Evolutionary conservation across 1,140 invertebrate genomes (phyloP).

Genomic region (Orchesella cincta): DNA sequence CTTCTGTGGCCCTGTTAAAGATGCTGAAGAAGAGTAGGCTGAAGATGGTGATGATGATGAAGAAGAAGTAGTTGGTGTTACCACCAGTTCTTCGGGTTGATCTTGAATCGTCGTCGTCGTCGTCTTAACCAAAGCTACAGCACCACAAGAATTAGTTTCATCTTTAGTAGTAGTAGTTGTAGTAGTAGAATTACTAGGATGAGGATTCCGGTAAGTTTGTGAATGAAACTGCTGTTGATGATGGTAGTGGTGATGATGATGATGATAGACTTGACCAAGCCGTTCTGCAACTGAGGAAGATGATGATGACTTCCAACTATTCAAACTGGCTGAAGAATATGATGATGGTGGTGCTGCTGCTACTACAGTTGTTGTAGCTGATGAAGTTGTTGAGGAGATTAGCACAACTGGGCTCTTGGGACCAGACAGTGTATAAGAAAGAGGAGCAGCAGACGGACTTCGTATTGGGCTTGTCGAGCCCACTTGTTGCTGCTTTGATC

Average conservation of each 20-base stretch:
- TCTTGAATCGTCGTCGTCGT: slow-evolving; percentile 17
- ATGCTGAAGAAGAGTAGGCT: neutral
- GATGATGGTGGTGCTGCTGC: no score
- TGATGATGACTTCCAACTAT: slow-evolving; percentile 17
- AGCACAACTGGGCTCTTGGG: slow-evolving; percentile 26
- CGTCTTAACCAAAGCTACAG: slow-evolving; percentile 13
- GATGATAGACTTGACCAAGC: slow-evolving; percentile 9
- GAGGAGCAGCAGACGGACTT: slow-evolving; percentile 4
- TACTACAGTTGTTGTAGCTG: neutral
- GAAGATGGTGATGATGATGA: neutral
- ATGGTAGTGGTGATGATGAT: slow-evolving; percentile 15
- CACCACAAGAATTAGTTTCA: neutral
- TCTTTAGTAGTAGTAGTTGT: slow-evolving; percentile 11
- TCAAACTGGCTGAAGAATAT: slow-evolving; percentile 10
- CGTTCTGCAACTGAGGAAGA: slow-evolving; percentile 15
- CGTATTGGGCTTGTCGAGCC: slow-evolving; percentile 22
- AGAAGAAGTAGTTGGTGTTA: neutral
- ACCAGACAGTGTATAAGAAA: slow-evolving; percentile 23
- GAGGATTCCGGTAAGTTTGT: slow-evolving; percentile 23
- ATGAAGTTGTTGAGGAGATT: slow-evolving; percentile 25
- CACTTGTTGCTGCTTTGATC: slow-evolving; percentile 25
- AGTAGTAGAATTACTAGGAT: neutral
- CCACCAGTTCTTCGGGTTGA: slow-evolving; percentile 23
- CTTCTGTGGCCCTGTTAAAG: neutral
- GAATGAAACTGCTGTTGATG: slow-evolving; percentile 5